These are phyloP conservation scores for Cephus sareptanus DNA, from an alignment of 2,888 invertebrate genomes.

Conservation along the genomic window DNA sequence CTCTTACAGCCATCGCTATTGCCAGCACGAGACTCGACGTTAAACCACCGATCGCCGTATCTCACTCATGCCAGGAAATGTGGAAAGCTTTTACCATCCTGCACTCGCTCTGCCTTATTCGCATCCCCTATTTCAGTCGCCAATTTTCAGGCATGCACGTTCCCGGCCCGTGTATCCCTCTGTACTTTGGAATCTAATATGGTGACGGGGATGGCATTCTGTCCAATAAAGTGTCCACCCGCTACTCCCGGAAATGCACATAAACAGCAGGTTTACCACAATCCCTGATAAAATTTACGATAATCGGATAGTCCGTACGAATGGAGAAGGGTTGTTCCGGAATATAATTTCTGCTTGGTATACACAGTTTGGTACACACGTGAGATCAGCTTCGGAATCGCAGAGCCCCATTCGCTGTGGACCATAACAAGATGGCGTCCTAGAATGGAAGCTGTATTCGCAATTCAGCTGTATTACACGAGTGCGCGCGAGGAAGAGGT, in stretches of 20 bases:
- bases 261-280: constrained; percentile 36
- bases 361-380: background rate
- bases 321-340: background rate
- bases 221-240: constrained; percentile 48
- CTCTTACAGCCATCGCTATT: background rate
- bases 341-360: background rate
- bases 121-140: background rate
- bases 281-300: background rate
- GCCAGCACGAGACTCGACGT: background rate
- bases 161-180: background rate
- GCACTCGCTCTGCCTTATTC: background rate
- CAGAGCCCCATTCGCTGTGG: background rate
- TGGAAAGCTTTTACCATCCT: background rate
- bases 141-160: background rate
- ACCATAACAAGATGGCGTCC: background rate
- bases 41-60: background rate
- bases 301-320: background rate
- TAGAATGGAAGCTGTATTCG: background rate
- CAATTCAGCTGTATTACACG: background rate
- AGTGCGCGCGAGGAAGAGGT: background rate
- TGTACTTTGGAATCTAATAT: constrained; percentile 46
- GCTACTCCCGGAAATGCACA: constrained; percentile 19
- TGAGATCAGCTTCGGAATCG: background rate
- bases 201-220: constrained; percentile 41
- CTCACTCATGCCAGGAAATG: background rate